Percentiles rank a stretch among this genome's conserved stretches.
Evolutionary conservation across 2,888 invertebrate species (phyloP).

Genomic region (Hydraecia micacea): DNA sequence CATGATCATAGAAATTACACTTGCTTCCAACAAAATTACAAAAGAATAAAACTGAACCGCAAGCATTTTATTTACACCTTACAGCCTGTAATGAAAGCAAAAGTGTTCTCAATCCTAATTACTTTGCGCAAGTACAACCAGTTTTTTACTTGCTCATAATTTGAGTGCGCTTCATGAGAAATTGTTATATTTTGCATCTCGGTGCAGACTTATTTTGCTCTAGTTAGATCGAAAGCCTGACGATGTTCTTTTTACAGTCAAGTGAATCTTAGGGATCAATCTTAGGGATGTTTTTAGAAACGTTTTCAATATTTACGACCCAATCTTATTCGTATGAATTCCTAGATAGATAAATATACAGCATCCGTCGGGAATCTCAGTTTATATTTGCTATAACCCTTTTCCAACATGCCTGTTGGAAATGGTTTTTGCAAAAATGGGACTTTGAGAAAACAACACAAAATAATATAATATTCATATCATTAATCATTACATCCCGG

Average conservation of each 20-base stretch:
- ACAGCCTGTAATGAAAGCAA: conserved; percentile 65
- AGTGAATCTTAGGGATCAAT: not conserved
- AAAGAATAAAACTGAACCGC: conserved; percentile 54
- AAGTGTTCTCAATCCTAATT: conserved; percentile 68
- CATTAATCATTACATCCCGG: conserved; percentile 53
- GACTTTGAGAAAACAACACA: not conserved
- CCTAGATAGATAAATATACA: not conserved
- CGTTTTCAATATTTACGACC: conserved; percentile 17
- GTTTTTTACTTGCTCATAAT: conserved; percentile 38
- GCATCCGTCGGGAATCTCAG: not conserved
- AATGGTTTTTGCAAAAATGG: not conserved
- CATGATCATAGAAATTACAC: conserved; percentile 59
- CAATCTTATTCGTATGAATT: not conserved
- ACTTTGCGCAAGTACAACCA: conserved; percentile 57
- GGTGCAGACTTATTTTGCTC: not conserved
- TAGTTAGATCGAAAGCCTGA: conserved; percentile 1
- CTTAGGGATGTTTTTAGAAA: not conserved
- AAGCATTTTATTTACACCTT: conserved; percentile 56
- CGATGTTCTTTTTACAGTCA: not conserved
- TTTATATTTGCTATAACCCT: not conserved
- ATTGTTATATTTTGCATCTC: conserved; percentile 37
- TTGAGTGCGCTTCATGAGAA: conserved; percentile 40
- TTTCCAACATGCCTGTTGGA: not conserved
- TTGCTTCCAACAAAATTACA: conserved; percentile 46
- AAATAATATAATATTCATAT: not conserved